These are phyloP conservation scores for Cartodere bifasciata DNA, from an alignment of 2,888 invertebrate species.

Conservation along the genomic window DNA sequence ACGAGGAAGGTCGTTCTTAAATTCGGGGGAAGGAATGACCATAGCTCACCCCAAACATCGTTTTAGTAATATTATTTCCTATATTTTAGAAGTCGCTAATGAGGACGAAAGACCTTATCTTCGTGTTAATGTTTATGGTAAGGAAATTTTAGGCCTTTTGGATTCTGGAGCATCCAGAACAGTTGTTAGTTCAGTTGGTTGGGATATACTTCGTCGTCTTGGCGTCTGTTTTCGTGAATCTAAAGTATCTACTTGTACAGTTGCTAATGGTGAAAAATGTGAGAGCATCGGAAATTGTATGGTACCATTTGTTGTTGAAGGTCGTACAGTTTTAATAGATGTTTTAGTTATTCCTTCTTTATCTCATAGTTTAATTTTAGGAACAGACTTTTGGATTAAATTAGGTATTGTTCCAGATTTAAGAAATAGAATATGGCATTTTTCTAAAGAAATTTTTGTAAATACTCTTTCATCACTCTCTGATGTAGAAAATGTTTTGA, in stretches of 20 bases:
- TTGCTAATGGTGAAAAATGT: constrained; percentile 3
- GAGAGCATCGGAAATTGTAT: constrained; percentile 2
- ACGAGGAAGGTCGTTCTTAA: constrained; percentile 9
- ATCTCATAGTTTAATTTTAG: constrained; percentile 3
- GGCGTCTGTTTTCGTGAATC: constrained; percentile 1
- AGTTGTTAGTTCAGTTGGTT: constrained; percentile 5
- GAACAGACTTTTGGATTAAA: constrained; percentile 3
- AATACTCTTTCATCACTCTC: no score
- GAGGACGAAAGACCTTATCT: constrained; percentile 10
- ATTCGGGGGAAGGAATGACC: constrained; percentile 3
- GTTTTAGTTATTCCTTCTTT: constrained; percentile 1
- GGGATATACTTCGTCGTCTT: constrained; percentile 1
- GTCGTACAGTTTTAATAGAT: constrained; percentile 2
- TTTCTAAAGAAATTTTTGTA: no score
- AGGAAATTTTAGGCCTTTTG: constrained; percentile 5
- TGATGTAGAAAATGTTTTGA: no score
- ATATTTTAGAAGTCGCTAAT: constrained; percentile 10
- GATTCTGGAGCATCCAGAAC: constrained; percentile 10
- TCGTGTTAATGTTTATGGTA: constrained; percentile 5
- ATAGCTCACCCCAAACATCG: constrained; percentile 4
- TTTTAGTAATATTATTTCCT: no score
- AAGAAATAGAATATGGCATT: not conserved
- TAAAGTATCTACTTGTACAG: constrained; percentile 1
- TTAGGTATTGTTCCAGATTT: no score
- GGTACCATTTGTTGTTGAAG: not conserved